phyloP scores from a whole-genome alignment of 2,113 vertebrate species.

The Dicentrarchus labrax region DNA sequence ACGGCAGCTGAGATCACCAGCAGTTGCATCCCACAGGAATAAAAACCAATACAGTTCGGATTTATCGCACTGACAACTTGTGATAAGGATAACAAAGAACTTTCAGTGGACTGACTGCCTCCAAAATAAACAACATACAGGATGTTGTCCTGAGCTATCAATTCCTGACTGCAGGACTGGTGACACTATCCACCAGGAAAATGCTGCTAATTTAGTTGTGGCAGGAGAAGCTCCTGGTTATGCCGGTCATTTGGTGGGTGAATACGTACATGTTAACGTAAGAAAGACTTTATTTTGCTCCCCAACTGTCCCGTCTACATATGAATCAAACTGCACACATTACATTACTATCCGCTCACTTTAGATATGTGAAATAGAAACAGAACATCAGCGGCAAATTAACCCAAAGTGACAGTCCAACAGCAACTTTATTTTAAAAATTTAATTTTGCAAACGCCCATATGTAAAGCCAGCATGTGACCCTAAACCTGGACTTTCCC shows the following conservation, averaged over 20 bases:
- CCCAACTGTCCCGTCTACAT: background rate
- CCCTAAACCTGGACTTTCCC: conserved; percentile 10
- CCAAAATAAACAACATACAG: conserved; percentile 41
- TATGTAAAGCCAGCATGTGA: background rate
- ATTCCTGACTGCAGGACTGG: conserved; percentile 35
- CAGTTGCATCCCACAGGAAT: background rate
- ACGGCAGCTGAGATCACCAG: conserved; percentile 17
- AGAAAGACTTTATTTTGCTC: too few relatives aligned
- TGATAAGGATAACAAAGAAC: conserved; percentile 37
- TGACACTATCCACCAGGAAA: conserved; percentile 1
- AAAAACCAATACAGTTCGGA: conserved; percentile 3
- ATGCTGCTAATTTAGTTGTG: conserved; percentile 10
- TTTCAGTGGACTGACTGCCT: conserved; percentile 40
- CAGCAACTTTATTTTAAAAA: too few relatives aligned
- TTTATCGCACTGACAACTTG: background rate
- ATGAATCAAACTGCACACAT: background rate
- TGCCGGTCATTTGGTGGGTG: background rate
- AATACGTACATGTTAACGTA: too few relatives aligned
- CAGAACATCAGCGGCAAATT: background rate
- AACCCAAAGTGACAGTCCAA: background rate
- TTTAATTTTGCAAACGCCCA: too few relatives aligned
- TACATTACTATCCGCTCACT: background rate
- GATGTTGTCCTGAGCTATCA: conserved; percentile 52
- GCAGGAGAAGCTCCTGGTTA: background rate
- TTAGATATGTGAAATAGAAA: background rate